Conservation (phyloP, 2,797 vertebrate genomes). For the Peromyscus aztecus region DNA sequence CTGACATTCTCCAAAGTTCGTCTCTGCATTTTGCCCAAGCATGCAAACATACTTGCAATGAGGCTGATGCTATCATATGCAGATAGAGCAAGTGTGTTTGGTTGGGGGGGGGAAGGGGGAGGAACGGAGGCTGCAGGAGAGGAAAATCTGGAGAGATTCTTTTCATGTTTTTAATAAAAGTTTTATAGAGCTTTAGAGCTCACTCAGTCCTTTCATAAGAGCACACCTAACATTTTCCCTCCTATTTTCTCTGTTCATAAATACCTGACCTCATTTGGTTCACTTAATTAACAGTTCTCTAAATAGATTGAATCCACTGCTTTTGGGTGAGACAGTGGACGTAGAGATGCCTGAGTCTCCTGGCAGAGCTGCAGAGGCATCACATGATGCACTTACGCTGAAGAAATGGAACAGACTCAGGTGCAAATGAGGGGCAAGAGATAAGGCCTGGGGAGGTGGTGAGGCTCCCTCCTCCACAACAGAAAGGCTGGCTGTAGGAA, state of each 20-base stretch:
- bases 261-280: constrained; percentile 63
- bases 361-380: constrained; percentile 23
- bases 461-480: background rate
- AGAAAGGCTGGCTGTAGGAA: background rate
- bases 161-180: background rate
- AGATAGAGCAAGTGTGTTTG: background rate
- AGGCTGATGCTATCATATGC: constrained; percentile 2
- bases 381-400: background rate
- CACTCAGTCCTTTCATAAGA: constrained; percentile 44
- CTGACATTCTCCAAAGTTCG: constrained; percentile 54
- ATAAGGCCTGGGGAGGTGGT: background rate
- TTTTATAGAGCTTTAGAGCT: constrained; percentile 32
- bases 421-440: background rate
- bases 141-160: constrained; percentile 8
- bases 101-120: background rate
- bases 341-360: constrained; percentile 9
- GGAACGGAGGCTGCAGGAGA: background rate
- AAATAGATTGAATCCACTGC: constrained; percentile 65
- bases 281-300: constrained; percentile 77
- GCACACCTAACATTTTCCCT: constrained; percentile 39
- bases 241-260: constrained; percentile 67
- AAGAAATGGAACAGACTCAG: background rate
- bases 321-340: background rate
- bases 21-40: constrained; percentile 55
- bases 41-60: constrained; percentile 36